Evolutionary conservation across 2,888 invertebrate genomes (phyloP).

Genomic region (Cheilosia scutellata): DNA sequence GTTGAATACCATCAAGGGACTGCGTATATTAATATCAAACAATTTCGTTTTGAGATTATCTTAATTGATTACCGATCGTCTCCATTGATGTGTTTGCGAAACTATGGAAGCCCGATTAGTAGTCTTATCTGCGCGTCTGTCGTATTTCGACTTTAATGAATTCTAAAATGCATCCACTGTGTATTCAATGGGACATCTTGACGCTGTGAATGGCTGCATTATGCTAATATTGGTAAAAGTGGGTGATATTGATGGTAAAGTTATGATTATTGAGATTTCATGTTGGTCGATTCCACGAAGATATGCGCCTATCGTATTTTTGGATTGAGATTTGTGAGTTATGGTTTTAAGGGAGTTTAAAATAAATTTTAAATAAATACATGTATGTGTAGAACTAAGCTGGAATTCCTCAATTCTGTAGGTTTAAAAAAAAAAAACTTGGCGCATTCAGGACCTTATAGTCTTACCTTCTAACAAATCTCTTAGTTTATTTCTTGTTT

Average conservation of each 20-base stretch:
- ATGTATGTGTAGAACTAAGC: too few relatives aligned
- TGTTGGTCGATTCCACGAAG: slow-evolving; percentile 32
- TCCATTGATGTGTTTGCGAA: slow-evolving; percentile 51
- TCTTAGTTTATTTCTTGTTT: too few relatives aligned
- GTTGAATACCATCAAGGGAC: background rate
- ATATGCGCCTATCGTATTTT: background rate
- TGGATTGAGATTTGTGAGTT: background rate
- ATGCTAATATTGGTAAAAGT: slow-evolving; percentile 57
- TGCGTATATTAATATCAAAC: slow-evolving; percentile 4
- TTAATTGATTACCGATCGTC: slow-evolving; percentile 30
- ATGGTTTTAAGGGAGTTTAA: background rate
- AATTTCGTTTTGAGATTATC: slow-evolving; percentile 44
- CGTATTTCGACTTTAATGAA: slow-evolving; percentile 34
- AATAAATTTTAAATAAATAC: too few relatives aligned
- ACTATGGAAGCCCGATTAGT: slow-evolving; percentile 16
- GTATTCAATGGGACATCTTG: slow-evolving; percentile 54
- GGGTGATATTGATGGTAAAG: slow-evolving; percentile 48
- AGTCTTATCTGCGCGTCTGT: slow-evolving; percentile 18
- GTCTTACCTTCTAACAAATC: too few relatives aligned
- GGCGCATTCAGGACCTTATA: too few relatives aligned
- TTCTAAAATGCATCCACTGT: slow-evolving; percentile 39
- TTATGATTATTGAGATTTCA: slow-evolving; percentile 63
- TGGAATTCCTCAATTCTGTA: too few relatives aligned
- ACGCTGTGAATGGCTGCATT: slow-evolving; percentile 57
- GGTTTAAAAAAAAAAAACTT: too few relatives aligned